Evolutionary conservation across 2,797 vertebrate genomes (phyloP).

Genomic region (Pipistrellus pipistrellus): DNA sequence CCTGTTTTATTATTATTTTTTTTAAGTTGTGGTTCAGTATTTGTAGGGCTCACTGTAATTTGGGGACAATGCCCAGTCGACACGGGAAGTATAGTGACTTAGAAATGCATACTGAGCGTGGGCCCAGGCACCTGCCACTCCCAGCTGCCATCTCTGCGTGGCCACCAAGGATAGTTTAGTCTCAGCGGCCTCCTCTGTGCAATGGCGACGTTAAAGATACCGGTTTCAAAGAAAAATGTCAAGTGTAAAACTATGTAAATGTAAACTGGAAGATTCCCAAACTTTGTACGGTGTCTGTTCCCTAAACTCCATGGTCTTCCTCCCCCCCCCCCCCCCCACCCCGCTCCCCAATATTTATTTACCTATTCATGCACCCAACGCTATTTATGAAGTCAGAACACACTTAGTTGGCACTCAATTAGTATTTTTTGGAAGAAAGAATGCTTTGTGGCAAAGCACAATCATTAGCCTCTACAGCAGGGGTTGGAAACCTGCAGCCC

Average conservation of each 20-base stretch:
- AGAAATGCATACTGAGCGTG: background rate
- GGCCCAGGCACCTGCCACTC: background rate
- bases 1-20: background rate
- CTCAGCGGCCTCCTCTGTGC: background rate
- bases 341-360: background rate
- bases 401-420: background rate
- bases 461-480: background rate
- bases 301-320: background rate
- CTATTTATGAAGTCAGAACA: background rate
- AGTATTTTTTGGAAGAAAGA: background rate
- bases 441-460: background rate
- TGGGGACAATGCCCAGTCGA: background rate
- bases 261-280: background rate
- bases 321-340: rapidly evolving
- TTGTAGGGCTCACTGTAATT: background rate
- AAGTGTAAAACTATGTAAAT: background rate
- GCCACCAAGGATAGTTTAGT: background rate
- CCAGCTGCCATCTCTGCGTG: background rate
- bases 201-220: background rate
- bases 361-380: background rate
- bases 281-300: background rate
- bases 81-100: background rate
- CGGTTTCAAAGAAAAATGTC: background rate
- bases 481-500: background rate
- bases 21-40: constrained; percentile 10